Conservation (phyloP, 2,797 vertebrate genomes). For the Fistularia tabacaria region DNA sequence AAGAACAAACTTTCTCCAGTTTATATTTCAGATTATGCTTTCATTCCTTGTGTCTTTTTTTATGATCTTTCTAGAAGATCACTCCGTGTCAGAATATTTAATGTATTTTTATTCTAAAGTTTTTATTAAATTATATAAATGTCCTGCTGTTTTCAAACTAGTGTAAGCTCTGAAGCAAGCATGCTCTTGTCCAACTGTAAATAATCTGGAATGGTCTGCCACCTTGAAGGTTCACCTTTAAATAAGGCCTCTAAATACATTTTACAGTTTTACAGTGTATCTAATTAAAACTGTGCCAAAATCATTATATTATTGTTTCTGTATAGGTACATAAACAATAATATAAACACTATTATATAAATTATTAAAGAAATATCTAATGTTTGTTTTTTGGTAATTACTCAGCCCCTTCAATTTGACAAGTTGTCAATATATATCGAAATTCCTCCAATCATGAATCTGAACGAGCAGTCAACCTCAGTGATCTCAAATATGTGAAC, state of each 20-base stretch:
- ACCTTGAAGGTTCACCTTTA: constrained; percentile 36
- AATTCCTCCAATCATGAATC: background rate
- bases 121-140: constrained; percentile 26
- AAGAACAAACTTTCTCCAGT: too few species aligned
- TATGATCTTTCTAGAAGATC: too few species aligned
- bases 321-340: too few species aligned
- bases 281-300: constrained; percentile 48
- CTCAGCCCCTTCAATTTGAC: constrained; percentile 20
- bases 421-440: constrained; percentile 41
- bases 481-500: constrained; percentile 20
- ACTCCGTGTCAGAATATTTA: too few species aligned
- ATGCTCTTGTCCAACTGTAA: constrained; percentile 23
- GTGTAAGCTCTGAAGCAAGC: constrained; percentile 10
- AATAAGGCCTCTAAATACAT: constrained; percentile 25
- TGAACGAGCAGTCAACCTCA: constrained; percentile 18
- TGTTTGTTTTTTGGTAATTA: too few species aligned
- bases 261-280: constrained; percentile 8
- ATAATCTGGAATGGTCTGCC: constrained; percentile 13
- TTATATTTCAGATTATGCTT: too few species aligned
- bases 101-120: constrained; percentile 21
- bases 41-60: too few species aligned
- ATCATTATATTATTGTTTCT: too few species aligned
- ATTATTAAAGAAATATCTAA: too few species aligned
- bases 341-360: too few species aligned
- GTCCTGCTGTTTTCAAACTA: constrained; percentile 34